A percentile compares a stretch with the other conserved stretches of the same genome.
These are phyloP conservation scores for Lasioglossum pauxillum DNA, from an alignment of 2,888 invertebrate genomes.

Conservation along the genomic window DNA sequence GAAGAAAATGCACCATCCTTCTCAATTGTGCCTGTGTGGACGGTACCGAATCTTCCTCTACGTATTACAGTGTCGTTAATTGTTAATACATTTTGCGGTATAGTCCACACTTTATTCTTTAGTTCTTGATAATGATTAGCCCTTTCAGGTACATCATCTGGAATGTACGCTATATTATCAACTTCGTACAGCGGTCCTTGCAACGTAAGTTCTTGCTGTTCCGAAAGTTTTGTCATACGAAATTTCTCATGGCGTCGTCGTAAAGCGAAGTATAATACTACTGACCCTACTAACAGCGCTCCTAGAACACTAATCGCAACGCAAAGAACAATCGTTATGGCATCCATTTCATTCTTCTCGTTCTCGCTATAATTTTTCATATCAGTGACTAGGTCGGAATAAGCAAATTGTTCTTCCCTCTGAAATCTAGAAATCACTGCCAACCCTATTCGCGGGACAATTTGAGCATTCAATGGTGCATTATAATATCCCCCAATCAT, in stretches of 20 bases:
- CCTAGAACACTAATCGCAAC: slow-evolving; percentile 91
- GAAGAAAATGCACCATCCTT: slow-evolving; percentile 86
- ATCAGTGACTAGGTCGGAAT: slow-evolving; percentile 76
- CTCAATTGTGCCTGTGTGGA: slow-evolving; percentile 89
- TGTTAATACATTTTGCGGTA: slow-evolving; percentile 90
- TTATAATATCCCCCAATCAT: slow-evolving; percentile 92
- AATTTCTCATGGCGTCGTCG: slow-evolving; percentile 83
- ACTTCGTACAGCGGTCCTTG: slow-evolving; percentile 93
- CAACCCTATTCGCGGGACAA: slow-evolving; percentile 76
- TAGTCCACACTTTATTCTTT: slow-evolving; percentile 91
- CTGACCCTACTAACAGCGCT: slow-evolving; percentile 87
- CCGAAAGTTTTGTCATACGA: slow-evolving; percentile 85
- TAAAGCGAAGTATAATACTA: slow-evolving; percentile 88
- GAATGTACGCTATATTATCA: slow-evolving; percentile 92
- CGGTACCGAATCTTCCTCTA: slow-evolving; percentile 91
- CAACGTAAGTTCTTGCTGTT: slow-evolving; percentile 89
- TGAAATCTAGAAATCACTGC: slow-evolving; percentile 85
- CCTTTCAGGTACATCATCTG: slow-evolving; percentile 89
- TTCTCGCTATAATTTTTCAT: slow-evolving; percentile 5
- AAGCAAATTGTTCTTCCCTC: slow-evolving; percentile 78
- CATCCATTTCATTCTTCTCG: slow-evolving; percentile 46
- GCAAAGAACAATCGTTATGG: slow-evolving; percentile 84
- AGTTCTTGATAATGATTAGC: slow-evolving; percentile 90
- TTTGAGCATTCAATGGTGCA: slow-evolving; percentile 88
- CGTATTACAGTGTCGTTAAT: slow-evolving; percentile 90